Evolutionary conservation across 2,797 vertebrate genomes (phyloP).

Genomic region (Trematomus bernacchii): DNA sequence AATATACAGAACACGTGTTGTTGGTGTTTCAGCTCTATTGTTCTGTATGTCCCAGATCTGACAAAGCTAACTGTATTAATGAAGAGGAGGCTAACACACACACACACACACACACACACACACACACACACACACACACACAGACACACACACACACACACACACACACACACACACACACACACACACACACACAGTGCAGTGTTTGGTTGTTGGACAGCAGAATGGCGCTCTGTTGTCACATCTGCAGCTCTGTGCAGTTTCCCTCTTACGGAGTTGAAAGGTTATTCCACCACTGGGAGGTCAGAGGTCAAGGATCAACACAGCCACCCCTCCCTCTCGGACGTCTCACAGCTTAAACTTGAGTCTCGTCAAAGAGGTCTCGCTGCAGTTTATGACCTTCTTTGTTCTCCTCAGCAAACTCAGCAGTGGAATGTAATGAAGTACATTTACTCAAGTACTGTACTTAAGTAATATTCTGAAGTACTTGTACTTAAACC

Average conservation of each 20-base stretch:
- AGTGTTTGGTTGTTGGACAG: conserved; percentile 63
- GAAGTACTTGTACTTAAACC: too few species aligned
- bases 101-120: conserved; percentile 27
- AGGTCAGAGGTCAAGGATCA: conserved; percentile 57
- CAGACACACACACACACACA: conserved; percentile 16
- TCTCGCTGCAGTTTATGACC: conserved; percentile 21
- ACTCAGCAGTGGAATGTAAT: neutral
- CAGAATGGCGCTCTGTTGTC: conserved; percentile 75
- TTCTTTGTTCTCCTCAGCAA: conserved; percentile 8
- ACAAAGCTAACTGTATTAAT: conserved; percentile 71
- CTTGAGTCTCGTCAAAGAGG: conserved; percentile 13
- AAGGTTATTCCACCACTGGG: conserved; percentile 65
- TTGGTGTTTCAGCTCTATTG: conserved; percentile 62
- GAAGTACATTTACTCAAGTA: too few species aligned
- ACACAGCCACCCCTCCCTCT: conserved; percentile 14
- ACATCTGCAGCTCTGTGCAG: conserved; percentile 74
- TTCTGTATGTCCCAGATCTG: conserved; percentile 75
- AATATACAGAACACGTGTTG: conserved; percentile 41
- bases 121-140: neutral
- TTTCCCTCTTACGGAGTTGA: conserved; percentile 50
- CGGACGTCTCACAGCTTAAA: conserved; percentile 40
- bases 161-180: conserved; percentile 8
- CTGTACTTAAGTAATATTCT: too few species aligned
- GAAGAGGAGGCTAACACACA: conserved; percentile 51
- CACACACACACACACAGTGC: conserved; percentile 9